phyloP scores from a whole-genome alignment of 2,113 vertebrate species.

The Crotalus horridus region DNA sequence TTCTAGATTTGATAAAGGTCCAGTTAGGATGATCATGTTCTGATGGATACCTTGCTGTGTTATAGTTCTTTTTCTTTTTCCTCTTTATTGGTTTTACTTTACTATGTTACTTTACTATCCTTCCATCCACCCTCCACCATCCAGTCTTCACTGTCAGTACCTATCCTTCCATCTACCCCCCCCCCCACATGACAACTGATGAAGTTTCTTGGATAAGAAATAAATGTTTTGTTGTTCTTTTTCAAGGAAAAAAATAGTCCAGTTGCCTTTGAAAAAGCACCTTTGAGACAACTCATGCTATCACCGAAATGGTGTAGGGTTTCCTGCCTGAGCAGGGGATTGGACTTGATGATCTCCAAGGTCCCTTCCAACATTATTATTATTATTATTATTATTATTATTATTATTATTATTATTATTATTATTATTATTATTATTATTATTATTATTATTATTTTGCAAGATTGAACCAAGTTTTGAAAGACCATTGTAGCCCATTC shows the following conservation, averaged over 20 bases:
- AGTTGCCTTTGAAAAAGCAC: background rate
- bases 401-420: too few species aligned
- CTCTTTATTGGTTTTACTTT: background rate
- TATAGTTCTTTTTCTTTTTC: background rate
- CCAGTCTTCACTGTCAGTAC: background rate
- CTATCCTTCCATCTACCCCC: background rate
- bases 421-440: too few species aligned
- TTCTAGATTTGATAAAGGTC: background rate
- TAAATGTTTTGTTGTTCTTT: background rate
- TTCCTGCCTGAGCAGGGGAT: too few species aligned
- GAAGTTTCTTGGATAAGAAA: background rate
- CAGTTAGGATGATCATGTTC: background rate
- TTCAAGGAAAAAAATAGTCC: background rate
- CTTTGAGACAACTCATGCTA: background rate
- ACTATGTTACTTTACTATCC: background rate
- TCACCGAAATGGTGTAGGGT: background rate
- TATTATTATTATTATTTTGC: background rate
- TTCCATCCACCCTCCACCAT: background rate
- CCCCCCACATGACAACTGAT: background rate
- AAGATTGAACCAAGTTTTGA: background rate
- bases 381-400: too few species aligned
- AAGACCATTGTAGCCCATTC: background rate
- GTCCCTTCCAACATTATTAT: too few species aligned
- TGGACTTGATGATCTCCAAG: too few species aligned
- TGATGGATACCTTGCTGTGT: background rate